Conservation (phyloP, 2,113 vertebrate species). For the Centropristis striata region DNA sequence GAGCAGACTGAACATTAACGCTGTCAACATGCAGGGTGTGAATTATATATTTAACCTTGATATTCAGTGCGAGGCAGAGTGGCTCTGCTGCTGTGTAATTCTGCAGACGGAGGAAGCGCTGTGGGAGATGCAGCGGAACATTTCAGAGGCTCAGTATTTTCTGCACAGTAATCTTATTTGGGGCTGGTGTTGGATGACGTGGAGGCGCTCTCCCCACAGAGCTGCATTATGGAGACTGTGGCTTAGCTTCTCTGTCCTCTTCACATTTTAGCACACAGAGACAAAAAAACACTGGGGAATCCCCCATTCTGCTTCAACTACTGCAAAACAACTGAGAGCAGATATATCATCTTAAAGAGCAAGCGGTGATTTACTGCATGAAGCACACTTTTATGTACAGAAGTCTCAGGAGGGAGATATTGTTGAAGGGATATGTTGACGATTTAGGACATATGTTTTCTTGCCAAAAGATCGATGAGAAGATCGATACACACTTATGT, state of each 20-base stretch:
- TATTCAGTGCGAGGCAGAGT: slow-evolving; percentile 9
- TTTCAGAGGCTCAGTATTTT: slow-evolving; percentile 47
- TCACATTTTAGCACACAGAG: background rate
- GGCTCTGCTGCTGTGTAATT: background rate
- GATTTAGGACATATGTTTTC: background rate
- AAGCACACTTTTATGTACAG: background rate
- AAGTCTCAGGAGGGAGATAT: background rate
- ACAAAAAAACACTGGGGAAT: slow-evolving; percentile 12
- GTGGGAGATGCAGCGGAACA: slow-evolving; percentile 23
- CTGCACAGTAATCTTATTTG: slow-evolving; percentile 71
- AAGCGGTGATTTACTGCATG: background rate
- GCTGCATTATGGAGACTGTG: slow-evolving; percentile 26
- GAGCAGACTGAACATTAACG: background rate
- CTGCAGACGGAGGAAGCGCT: slow-evolving; percentile 22
- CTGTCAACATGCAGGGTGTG: slow-evolving; percentile 27
- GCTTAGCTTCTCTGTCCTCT: slow-evolving; percentile 5
- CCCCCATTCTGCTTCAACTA: background rate
- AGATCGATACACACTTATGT: background rate
- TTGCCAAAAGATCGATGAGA: background rate
- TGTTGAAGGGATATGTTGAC: background rate
- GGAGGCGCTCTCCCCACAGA: slow-evolving; percentile 22
- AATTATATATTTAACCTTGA: slow-evolving; percentile 35
- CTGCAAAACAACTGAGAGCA: background rate
- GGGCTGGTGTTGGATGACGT: slow-evolving; percentile 60
- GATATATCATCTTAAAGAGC: background rate